Evolutionary conservation across 2,888 invertebrate genomes (phyloP).

Genomic region (Hofmannophila pseudospretella): DNA sequence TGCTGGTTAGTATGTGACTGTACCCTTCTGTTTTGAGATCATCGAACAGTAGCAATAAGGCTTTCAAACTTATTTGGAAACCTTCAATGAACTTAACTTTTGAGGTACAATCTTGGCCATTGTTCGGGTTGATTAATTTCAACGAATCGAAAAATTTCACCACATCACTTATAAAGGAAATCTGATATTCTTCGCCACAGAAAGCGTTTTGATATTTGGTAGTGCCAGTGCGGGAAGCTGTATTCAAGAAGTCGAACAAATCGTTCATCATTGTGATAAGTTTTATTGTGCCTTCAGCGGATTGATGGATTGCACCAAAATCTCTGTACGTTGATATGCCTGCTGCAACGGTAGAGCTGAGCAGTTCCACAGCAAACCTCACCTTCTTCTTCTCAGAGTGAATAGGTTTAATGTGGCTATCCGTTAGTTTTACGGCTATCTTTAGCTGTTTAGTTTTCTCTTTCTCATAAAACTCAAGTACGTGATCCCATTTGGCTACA

Average conservation of each 20-base stretch:
- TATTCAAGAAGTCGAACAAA: slow-evolving; percentile 18
- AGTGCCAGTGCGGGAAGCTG: slow-evolving; percentile 8
- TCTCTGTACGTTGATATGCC: slow-evolving; percentile 20
- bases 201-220: neutral
- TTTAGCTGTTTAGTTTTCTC: slow-evolving; percentile 19
- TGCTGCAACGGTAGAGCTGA: slow-evolving; percentile 28
- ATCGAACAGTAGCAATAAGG: slow-evolving; percentile 1
- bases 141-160: too few relatives aligned
- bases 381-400: slow-evolving; percentile 17
- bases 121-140: too few relatives aligned
- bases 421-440: slow-evolving; percentile 27
- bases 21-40: slow-evolving; percentile 7
- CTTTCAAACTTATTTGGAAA: too few relatives aligned
- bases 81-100: too few relatives aligned
- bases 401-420: slow-evolving; percentile 24
- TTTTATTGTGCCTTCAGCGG: slow-evolving; percentile 12
- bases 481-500: slow-evolving; percentile 1
- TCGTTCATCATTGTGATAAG: slow-evolving; percentile 17
- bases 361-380: slow-evolving; percentile 23
- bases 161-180: too few relatives aligned
- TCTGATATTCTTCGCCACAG: too few relatives aligned
- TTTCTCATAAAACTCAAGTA: slow-evolving; percentile 17
- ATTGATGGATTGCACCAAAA: slow-evolving; percentile 11
- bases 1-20: slow-evolving; percentile 4
- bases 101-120: too few relatives aligned